Evolutionary conservation across 2,888 invertebrate genomes (phyloP).

Genomic region (Ernsta delagoae): DNA sequence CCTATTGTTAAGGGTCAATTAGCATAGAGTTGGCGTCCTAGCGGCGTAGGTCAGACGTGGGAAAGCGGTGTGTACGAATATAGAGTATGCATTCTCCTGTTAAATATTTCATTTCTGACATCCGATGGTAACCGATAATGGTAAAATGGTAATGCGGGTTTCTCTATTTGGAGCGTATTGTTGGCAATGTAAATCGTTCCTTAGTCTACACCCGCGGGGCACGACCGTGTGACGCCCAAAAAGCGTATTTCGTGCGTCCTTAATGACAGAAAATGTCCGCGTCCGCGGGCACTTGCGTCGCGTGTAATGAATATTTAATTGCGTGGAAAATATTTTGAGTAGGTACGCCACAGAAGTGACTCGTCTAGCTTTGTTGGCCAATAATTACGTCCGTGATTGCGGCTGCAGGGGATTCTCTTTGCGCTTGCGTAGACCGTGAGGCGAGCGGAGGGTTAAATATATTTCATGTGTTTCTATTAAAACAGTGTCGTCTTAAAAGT

Average conservation of each 20-base stretch:
- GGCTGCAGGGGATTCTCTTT: conserved; percentile 37
- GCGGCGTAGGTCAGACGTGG: conserved; percentile 50
- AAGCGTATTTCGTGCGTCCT: conserved; percentile 55
- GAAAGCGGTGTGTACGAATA: conserved; percentile 44
- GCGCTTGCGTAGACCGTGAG: conserved; percentile 1
- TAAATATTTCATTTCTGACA: conserved; percentile 23
- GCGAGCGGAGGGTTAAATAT: too few species aligned
- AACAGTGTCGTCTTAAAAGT: too few species aligned
- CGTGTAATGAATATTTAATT: conserved; percentile 81
- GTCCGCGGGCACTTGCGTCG: conserved; percentile 55
- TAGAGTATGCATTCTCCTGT: conserved; percentile 14
- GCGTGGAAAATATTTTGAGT: conserved; percentile 65
- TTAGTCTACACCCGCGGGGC: conserved; percentile 27
- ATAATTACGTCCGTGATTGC: conserved; percentile 62
- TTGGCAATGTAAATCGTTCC: conserved; percentile 48
- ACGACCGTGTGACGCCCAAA: conserved; percentile 55
- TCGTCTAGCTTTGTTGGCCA: conserved; percentile 58
- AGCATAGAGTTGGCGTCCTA: conserved; percentile 58
- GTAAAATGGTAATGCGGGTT: conserved; percentile 40
- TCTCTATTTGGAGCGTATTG: conserved; percentile 34
- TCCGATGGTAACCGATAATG: conserved; percentile 8
- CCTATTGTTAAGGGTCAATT: conserved; percentile 67
- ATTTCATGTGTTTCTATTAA: too few species aligned
- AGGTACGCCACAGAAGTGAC: conserved; percentile 51
- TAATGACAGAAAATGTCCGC: conserved; percentile 71